phyloP scores from a whole-genome alignment of 30 jellyfish, hydroid and myxozoan genomes.

The Chrysaora quinquecirrha region DNA sequence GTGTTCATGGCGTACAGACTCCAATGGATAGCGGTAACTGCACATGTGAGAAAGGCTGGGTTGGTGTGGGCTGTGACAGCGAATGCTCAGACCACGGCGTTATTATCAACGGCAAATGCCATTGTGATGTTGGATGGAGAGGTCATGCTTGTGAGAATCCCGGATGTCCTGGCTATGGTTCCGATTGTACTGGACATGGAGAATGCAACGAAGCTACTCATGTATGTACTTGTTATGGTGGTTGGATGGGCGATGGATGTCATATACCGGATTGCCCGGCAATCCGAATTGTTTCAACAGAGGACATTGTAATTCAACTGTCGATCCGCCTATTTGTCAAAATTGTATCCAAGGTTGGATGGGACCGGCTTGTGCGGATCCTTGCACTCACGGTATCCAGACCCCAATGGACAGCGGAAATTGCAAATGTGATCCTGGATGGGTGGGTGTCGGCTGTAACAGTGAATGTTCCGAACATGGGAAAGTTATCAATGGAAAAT shows the following conservation, averaged over 20 bases:
- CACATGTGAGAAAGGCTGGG: slow-evolving; percentile 63
- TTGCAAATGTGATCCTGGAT: slow-evolving; percentile 67
- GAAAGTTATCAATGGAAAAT: slow-evolving; percentile 28
- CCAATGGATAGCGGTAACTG: slow-evolving; percentile 77
- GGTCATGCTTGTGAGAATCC: slow-evolving; percentile 71
- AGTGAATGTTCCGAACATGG: slow-evolving; percentile 78
- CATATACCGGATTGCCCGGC: slow-evolving; percentile 68
- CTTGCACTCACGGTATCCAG: slow-evolving; percentile 55
- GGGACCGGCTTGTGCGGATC: slow-evolving; percentile 78
- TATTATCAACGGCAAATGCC: slow-evolving; percentile 34
- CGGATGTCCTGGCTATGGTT: slow-evolving; percentile 75
- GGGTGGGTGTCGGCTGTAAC: slow-evolving; percentile 77
- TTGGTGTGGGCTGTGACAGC: slow-evolving; percentile 73
- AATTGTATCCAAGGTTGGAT: slow-evolving; percentile 67
- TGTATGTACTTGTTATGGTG: slow-evolving; percentile 62
- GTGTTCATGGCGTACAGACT: slow-evolving; percentile 52
- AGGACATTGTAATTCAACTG: slow-evolving; percentile 59
- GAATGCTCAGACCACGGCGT: slow-evolving; percentile 71
- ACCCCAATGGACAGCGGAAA: slow-evolving; percentile 74
- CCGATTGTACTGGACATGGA: slow-evolving; percentile 76
- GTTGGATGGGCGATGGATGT: slow-evolving; percentile 74
- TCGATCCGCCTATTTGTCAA: slow-evolving; percentile 50
- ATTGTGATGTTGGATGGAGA: slow-evolving; percentile 72
- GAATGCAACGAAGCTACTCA: slow-evolving; percentile 64
- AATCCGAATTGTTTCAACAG: slow-evolving; percentile 66